A percentile compares a stretch with the other conserved stretches of the same genome.
These are phyloP conservation scores for Parascotia fuliginaria DNA, from an alignment of 2,888 invertebrate genomes.

Conservation along the genomic window DNA sequence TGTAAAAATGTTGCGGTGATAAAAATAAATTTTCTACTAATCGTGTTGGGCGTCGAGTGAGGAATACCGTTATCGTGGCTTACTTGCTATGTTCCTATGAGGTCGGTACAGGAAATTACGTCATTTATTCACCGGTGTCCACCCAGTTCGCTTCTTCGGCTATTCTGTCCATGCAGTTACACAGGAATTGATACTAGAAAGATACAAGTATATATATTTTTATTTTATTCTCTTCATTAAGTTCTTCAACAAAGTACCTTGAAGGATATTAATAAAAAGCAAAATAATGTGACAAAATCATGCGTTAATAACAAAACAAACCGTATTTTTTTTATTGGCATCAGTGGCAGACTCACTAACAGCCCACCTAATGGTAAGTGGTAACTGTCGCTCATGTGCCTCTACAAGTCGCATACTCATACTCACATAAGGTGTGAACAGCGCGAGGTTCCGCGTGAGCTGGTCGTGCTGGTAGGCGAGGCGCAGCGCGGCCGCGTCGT, in stretches of 20 bases:
- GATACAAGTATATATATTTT: not conserved
- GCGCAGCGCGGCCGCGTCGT: constrained; percentile 96
- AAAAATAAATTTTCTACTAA: constrained; percentile 34
- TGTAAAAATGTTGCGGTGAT: constrained; percentile 7
- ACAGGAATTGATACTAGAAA: constrained; percentile 93
- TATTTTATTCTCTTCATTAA: not conserved
- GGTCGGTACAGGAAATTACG: constrained; percentile 1
- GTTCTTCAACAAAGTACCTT: too few relatives aligned
- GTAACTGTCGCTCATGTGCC: too few relatives aligned
- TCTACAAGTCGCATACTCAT: too few relatives aligned
- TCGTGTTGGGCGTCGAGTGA: constrained; percentile 24
- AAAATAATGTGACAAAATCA: too few relatives aligned
- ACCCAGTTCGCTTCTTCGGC: constrained; percentile 96
- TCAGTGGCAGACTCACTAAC: too few relatives aligned
- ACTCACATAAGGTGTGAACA: constrained; percentile 74
- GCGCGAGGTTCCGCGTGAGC: constrained; percentile 60
- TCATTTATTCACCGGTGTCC: constrained; percentile 91
- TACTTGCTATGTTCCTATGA: constrained; percentile 27
- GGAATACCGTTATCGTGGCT: constrained; percentile 42
- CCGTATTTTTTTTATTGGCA: too few relatives aligned
- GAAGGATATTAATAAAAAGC: too few relatives aligned
- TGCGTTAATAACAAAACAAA: too few relatives aligned
- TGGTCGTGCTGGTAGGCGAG: constrained; percentile 88
- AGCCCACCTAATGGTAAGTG: too few relatives aligned
- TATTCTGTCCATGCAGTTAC: constrained; percentile 98